These are phyloP conservation scores for Sus cebifrons DNA, from an alignment of 2,797 vertebrate species.

Conservation along the genomic window DNA sequence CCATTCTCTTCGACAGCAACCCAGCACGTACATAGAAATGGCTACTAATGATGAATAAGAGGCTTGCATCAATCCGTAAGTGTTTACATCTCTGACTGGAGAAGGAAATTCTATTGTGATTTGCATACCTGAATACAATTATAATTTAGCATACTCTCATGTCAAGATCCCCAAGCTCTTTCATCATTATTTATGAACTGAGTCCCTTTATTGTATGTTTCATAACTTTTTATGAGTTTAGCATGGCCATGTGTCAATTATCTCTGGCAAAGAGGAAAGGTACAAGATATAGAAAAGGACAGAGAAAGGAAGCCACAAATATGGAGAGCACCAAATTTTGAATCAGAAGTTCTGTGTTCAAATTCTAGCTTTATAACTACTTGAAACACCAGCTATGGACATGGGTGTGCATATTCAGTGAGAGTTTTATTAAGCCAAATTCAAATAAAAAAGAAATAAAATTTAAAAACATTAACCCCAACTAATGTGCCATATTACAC, in stretches of 20 bases:
- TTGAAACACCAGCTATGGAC: not conserved
- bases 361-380: not conserved
- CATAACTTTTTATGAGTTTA: conserved; percentile 28
- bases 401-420: not conserved
- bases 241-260: not conserved
- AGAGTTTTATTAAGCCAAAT: not conserved
- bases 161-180: not conserved
- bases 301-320: not conserved
- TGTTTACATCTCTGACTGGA: not conserved
- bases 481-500: not conserved
- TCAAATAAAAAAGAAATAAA: not conserved
- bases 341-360: not conserved
- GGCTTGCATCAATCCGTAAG: not conserved
- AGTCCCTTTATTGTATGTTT: conserved; percentile 54
- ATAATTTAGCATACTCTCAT: not conserved
- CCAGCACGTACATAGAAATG: not conserved
- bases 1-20: not conserved
- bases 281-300: not conserved
- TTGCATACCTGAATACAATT: not conserved
- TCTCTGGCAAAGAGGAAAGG: conserved; percentile 6
- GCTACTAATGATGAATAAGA: not conserved
- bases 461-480: not conserved
- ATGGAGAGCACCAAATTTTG: conserved; percentile 26
- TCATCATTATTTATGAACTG: conserved; percentile 16
- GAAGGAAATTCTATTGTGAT: not conserved